Base-by-base conservation (phyloP, 2,113 vertebrate genomes). In the Tachysurus vachellii region DNA sequence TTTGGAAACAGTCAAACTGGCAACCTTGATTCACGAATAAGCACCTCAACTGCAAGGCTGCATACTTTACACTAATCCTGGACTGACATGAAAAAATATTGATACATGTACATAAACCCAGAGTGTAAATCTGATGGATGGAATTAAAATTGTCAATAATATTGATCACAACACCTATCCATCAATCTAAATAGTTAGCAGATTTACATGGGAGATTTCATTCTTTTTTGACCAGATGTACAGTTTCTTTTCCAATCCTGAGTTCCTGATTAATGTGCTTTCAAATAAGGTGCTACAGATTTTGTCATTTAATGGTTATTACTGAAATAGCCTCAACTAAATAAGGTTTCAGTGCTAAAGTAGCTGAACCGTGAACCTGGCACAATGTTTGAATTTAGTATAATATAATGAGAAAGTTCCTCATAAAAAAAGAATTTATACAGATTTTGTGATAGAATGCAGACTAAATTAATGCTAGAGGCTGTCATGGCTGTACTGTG, bases 111-210 rank as follows among this genome's bases (percentile, higher is more conserved):
- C 42, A 75, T 75, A 76, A 50, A 14, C 47, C 44, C 44, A 14
- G 44, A n/a, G 73, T 53, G 44, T 76, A 76, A 76, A 76, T 76
- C 73, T 76, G 73, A 76, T n/a, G 44, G 12, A 76, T 76, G 44
- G 47, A 76, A 53, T 76, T 14, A 53, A 44, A 76, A 76, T 76
- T 9, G 73, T 50, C 73, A n/a, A n/a, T 76, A 76, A 50, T 76
- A 76, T n/a, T 76, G 73, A 76, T 76, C 73, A 14, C 47, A 76
- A 76, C 44, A 14, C 23, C 44, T 53, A 16, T 76, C 42, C 73
- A 76, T 76, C 73, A 76, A 16, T 50, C 73, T 76, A 71, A 71
- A 11, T 4, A 19, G 44, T 12, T 71, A 42, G 10, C 70, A 1
- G 3, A 44, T 47, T 47, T 47, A 73, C 21, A 47, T 5, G 10